Evolutionary conservation across 2,113 vertebrate genomes (phyloP), one percentile per base, ranked within the genome.

Genomic region (Hydrochoerus hydrochaeris): DNA sequence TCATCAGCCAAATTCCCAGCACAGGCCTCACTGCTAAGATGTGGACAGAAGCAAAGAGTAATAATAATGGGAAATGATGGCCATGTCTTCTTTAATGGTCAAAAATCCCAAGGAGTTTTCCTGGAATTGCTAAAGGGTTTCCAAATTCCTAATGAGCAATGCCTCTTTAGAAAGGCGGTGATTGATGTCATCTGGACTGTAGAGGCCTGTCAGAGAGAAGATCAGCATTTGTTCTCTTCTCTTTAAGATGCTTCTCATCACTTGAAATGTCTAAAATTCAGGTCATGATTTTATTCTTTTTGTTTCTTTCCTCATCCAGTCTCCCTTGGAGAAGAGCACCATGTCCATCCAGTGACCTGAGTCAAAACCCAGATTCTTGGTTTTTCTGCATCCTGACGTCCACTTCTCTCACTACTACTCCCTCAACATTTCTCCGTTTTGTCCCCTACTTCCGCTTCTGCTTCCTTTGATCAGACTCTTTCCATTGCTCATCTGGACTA

Each of bases 51-150:
- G 88, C 71, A 80, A 88, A 38, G 38, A 46, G 41, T 14, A 35
- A 69, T 30, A 52, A 75, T 88, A 35, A 20, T 28, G 49, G 91
- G 44, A 90, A 92, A 87, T 20, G 85, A 97, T 62, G 60, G 91
- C 49, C 2, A 38, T n/a, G 65, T 75, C 41, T 73, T 60, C 54
- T 75, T 0, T 46, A 65, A 89, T 69, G 89, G 60, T 96, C 49
- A 86, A 46, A 95, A 78, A 60, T 35, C 24, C 65, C 8, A 13
- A 49, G 86, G 80, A 17, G 78, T 57, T 60, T 92, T 82, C 83
- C 73, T 73, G 75, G 82, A 88, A 78, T 69, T 22, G 7, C 24
- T 71, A 30, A 87, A 30, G 9, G 83, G 32, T 60, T 92, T 83
- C 57, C 71, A 65, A 73, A 20, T 54, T n/a, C 41, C 82, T 85